Evolutionary conservation across 2,113 vertebrate species (phyloP).

Genomic region (Onychorhynchus coronatus): DNA sequence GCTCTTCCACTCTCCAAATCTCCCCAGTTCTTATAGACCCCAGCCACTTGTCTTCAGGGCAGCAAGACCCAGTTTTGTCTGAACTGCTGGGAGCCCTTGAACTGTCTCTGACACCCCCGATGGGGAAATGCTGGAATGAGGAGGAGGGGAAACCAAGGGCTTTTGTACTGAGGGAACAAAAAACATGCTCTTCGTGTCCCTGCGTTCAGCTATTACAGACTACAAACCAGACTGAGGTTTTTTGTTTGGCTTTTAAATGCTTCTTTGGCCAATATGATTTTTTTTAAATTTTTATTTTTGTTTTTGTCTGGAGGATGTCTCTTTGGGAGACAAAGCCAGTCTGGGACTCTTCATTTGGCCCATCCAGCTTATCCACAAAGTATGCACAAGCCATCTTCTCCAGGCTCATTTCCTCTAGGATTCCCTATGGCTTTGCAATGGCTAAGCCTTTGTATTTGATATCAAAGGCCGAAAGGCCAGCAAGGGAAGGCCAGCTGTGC

Average conservation of each 20-base stretch:
- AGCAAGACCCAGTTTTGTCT: neutral
- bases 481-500: neutral
- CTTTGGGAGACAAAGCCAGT: neutral
- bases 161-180: slow-evolving; percentile 41
- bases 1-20: neutral
- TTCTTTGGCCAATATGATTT: neutral
- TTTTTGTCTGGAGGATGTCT: neutral
- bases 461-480: neutral
- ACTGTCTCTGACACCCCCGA: slow-evolving; percentile 2
- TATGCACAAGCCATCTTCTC: neutral
- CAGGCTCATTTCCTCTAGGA: neutral
- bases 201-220: neutral
- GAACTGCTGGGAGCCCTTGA: slow-evolving; percentile 13
- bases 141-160: neutral
- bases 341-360: neutral
- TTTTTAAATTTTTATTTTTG: neutral
- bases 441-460: neutral
- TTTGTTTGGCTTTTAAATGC: neutral
- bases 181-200: neutral
- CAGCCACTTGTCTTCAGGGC: neutral
- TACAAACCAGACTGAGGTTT: neutral
- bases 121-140: slow-evolving; percentile 30
- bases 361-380: neutral
- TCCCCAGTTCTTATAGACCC: neutral
- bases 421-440: neutral